A percentile compares a stretch with the other conserved stretches of the same genome.
These are phyloP conservation scores for Anadara kagoshimensis DNA, from an alignment of 1,140 invertebrate genomes.

Conservation along the genomic window DNA sequence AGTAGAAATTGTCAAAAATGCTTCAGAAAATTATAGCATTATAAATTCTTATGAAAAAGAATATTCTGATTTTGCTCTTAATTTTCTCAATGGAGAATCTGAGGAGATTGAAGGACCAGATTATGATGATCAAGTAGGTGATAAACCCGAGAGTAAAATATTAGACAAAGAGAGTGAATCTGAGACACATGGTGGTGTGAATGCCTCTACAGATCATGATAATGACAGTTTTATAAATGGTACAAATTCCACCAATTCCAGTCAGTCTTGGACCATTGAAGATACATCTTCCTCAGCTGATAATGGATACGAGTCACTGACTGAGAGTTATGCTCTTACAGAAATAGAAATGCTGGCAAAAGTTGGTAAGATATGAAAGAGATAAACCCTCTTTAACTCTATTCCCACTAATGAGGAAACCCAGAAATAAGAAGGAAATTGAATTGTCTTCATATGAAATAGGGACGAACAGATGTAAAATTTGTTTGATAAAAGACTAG, in stretches of 20 bases:
- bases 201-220: not conserved
- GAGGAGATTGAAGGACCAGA: constrained; percentile 11
- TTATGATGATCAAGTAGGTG: constrained; percentile 1
- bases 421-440: not conserved
- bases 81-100: constrained; percentile 34
- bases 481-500: no score
- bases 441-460: no score
- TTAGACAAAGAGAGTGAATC: constrained; percentile 1
- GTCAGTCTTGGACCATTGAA: no score
- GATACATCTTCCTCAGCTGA: no score
- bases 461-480: no score
- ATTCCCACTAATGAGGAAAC: not conserved
- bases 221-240: no score
- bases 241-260: no score
- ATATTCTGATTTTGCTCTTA: constrained; percentile 60
- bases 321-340: constrained; percentile 46
- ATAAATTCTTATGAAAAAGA: constrained; percentile 73
- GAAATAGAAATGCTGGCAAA: constrained; percentile 74
- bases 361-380: constrained; percentile 61
- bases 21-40: constrained; percentile 71
- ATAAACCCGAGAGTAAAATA: not conserved
- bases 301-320: not conserved
- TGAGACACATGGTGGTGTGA: not conserved
- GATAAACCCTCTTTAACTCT: not conserved
- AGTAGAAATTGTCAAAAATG: constrained; percentile 93